Conservation (phyloP, 2,113 vertebrate genomes). For the Perccottus glenii region DNA sequence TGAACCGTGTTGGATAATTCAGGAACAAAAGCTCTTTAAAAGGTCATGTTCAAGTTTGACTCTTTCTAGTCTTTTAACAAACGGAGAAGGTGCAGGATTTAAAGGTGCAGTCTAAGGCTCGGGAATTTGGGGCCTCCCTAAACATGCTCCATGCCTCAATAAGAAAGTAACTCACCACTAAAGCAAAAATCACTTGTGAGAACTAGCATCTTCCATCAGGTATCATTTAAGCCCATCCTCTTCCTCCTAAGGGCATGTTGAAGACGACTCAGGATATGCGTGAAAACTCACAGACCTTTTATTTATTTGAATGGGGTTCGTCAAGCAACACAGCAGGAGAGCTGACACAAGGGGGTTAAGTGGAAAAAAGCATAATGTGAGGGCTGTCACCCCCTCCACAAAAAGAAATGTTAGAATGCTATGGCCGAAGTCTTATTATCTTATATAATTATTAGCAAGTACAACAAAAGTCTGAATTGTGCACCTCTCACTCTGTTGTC, state of each 20-base stretch:
- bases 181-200: not conserved
- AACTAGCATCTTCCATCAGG: slow-evolving; percentile 1
- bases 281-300: slow-evolving; percentile 8
- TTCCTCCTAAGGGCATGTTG: not conserved
- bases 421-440: too few relatives aligned
- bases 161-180: not conserved
- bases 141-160: not conserved
- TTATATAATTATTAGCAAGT: too few relatives aligned
- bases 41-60: slow-evolving; percentile 71
- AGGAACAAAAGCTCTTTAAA: slow-evolving; percentile 61
- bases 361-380: not conserved
- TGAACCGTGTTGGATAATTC: slow-evolving; percentile 51
- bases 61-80: slow-evolving; percentile 62
- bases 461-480: too few relatives aligned
- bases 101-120: not conserved
- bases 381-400: not conserved
- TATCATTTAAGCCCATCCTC: not conserved
- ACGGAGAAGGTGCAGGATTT: slow-evolving; percentile 59
- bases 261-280: not conserved
- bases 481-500: too few relatives aligned
- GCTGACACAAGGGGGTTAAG: not conserved
- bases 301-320: not conserved
- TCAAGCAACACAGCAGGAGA: slow-evolving; percentile 3
- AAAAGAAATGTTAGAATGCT: too few relatives aligned
- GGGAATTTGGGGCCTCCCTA: not conserved